These are phyloP conservation scores for Porites evermanni DNA, from an alignment of 92 coral and sea anemone species.

Conservation along the genomic window DNA sequence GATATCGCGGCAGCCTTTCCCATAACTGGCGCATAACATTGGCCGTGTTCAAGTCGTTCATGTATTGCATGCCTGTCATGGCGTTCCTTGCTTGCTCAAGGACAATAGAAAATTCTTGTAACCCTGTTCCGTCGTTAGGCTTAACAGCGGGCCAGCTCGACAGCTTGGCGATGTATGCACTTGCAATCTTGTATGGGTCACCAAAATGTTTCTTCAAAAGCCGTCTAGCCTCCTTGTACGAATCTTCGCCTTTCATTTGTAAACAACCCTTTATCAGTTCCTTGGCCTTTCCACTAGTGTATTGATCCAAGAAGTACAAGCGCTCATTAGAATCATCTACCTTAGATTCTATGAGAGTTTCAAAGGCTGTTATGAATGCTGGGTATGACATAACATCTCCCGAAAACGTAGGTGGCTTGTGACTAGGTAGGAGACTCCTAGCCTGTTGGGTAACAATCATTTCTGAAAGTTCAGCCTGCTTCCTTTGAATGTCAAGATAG, in stretches of 20 bases:
- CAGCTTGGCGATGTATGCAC: slow-evolving; percentile 61
- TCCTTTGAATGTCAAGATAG: slow-evolving; percentile 60
- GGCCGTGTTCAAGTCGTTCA: slow-evolving; percentile 72
- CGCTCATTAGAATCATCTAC: slow-evolving; percentile 60
- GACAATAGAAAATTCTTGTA: slow-evolving; percentile 65
- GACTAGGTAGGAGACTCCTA: slow-evolving; percentile 63
- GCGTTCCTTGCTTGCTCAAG: slow-evolving; percentile 66
- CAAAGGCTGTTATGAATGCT: slow-evolving; percentile 72
- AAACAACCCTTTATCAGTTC: slow-evolving; percentile 68
- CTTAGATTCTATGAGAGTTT: slow-evolving; percentile 68
- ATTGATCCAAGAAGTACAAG: slow-evolving; percentile 71
- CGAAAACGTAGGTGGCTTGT: slow-evolving; percentile 70
- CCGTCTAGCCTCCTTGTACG: slow-evolving; percentile 64
- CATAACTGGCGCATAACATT: slow-evolving; percentile 60
- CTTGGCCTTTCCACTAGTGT: slow-evolving; percentile 73
- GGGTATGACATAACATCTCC: slow-evolving; percentile 76
- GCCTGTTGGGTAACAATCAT: slow-evolving; percentile 71
- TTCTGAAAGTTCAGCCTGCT: slow-evolving; percentile 65
- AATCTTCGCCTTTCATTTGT: slow-evolving; percentile 51
- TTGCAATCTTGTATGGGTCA: slow-evolving; percentile 72
- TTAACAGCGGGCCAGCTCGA: slow-evolving; percentile 65
- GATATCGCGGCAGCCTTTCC: slow-evolving; percentile 66
- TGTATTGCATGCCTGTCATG: slow-evolving; percentile 64
- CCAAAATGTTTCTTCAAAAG: slow-evolving; percentile 71
- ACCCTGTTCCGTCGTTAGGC: slow-evolving; percentile 64